Evolutionary conservation across 2,888 invertebrate genomes (phyloP), one percentile per base, ranked within the genome.

Genomic region (Ethmia dodecea): DNA sequence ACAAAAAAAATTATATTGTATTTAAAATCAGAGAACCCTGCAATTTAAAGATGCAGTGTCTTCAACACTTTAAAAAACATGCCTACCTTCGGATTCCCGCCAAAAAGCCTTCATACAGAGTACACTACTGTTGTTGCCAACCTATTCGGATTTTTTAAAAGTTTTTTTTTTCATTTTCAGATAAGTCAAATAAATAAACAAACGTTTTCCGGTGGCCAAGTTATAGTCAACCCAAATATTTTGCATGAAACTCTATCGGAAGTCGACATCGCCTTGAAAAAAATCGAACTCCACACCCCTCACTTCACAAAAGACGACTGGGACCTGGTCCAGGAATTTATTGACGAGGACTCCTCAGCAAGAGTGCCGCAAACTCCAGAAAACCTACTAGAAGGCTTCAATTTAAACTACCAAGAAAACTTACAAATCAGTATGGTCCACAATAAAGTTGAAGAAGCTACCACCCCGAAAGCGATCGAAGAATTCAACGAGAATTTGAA

Each of bases 201-300:
- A 11, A 72, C 69, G 0, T 47, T 81, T 4, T 67, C 77, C 0
- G 81, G 81, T 0, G 81, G 81, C 0, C 71, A 80, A 5, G 71
- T 83, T 0, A 60, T 70, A 2, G 71, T 78, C 0, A 76, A 75
- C 44, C 47, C 55, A 0, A 44, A 44, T 0, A 63, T 28, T 46
- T 52, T 15, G 41, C 49, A 2, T n/a, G n/a, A n/a, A n/a, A n/a
- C n/a, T n/a, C n/a, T n/a, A n/a, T n/a, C n/a, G n/a, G 69, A 71
- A 18, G 51, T 78, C 0, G 64, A 67, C 27, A 43, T 55, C 1
- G 79, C 74, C 0, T 35, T 76, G 0, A 58, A 61, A 10, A 62
- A 55, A 8, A 64, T 75, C 0, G 55, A 68, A 3, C 18, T 4
- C 1, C 26, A 26, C 18, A 5, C 14, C 4, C 16, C 27, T 5